Conservation (phyloP, 2,113 vertebrate species). For the Chinchilla lanigera region DNA sequence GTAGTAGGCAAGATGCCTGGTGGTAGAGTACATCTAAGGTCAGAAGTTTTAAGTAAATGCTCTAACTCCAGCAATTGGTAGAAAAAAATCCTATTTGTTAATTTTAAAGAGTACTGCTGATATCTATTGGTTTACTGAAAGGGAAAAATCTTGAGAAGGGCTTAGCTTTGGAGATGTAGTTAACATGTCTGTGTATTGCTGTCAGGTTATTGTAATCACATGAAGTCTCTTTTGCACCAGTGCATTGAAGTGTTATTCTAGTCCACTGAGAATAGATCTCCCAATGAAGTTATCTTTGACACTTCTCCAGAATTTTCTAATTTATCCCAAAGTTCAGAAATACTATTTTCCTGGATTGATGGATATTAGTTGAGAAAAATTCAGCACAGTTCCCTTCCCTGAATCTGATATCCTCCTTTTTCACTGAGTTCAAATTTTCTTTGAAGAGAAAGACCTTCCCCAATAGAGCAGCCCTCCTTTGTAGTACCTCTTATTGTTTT, state of each 20-base stretch:
- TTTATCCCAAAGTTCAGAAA: not conserved
- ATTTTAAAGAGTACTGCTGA: too few relatives aligned
- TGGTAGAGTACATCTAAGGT: not conserved
- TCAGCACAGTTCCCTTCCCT: not conserved
- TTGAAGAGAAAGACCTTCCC: not conserved
- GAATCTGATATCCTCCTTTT: not conserved
- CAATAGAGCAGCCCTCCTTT: not conserved
- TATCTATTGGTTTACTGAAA: too few relatives aligned
- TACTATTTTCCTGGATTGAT: not conserved
- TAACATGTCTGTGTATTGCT: not conserved
- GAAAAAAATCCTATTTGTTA: too few relatives aligned
- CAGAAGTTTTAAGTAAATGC: not conserved
- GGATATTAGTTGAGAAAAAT: not conserved
- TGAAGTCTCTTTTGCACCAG: not conserved
- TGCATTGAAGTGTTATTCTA: not conserved
- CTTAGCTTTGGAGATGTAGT: not conserved
- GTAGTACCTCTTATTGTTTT: not conserved
- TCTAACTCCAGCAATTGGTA: not conserved
- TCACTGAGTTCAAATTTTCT: not conserved
- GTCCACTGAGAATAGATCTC: not conserved
- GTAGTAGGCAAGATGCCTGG: not conserved
- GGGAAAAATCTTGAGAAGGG: not conserved
- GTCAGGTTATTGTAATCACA: not conserved
- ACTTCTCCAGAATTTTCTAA: not conserved
- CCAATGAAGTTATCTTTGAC: not conserved